Evolutionary conservation across 2,888 invertebrate species (phyloP).

Genomic region (Stenichneumon culpator): DNA sequence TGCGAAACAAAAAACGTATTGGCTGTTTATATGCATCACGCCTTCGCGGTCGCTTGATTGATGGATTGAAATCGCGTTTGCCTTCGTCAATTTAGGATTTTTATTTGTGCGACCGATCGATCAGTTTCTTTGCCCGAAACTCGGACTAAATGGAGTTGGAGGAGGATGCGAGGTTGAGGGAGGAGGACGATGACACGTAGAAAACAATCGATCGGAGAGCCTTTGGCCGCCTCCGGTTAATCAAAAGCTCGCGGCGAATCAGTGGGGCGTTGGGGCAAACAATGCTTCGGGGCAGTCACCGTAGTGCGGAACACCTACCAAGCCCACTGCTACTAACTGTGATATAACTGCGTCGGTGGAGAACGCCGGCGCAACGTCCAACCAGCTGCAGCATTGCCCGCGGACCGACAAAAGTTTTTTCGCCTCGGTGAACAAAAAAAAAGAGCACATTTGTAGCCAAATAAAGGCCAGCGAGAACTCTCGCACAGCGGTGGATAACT

Average conservation of each 20-base stretch:
- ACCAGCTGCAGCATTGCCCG: background rate
- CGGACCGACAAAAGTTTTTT: constrained; percentile 34
- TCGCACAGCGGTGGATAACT: constrained; percentile 10
- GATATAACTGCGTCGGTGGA: background rate
- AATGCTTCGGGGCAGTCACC: constrained; percentile 68
- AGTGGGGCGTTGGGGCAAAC: constrained; percentile 71
- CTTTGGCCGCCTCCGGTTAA: constrained; percentile 74
- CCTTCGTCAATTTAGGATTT: background rate
- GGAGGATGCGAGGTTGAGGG: background rate
- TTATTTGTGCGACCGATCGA: background rate
- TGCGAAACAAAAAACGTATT: background rate
- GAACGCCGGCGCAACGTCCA: background rate
- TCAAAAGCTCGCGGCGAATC: constrained; percentile 74
- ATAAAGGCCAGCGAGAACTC: constrained; percentile 68
- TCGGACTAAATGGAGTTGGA: background rate
- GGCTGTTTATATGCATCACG: background rate
- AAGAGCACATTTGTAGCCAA: constrained; percentile 74
- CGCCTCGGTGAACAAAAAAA: constrained; percentile 36
- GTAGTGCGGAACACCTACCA: constrained; percentile 9
- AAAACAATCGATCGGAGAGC: constrained; percentile 71
- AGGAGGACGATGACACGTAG: constrained; percentile 52
- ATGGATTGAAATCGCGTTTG: background rate
- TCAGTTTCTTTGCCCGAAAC: background rate
- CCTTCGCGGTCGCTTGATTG: background rate
- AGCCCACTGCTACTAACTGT: background rate